Percentiles rank a stretch among this genome's conserved stretches.
phyloP scores from a whole-genome alignment of 2,113 vertebrate genomes.

The Gorilla gorilla region DNA sequence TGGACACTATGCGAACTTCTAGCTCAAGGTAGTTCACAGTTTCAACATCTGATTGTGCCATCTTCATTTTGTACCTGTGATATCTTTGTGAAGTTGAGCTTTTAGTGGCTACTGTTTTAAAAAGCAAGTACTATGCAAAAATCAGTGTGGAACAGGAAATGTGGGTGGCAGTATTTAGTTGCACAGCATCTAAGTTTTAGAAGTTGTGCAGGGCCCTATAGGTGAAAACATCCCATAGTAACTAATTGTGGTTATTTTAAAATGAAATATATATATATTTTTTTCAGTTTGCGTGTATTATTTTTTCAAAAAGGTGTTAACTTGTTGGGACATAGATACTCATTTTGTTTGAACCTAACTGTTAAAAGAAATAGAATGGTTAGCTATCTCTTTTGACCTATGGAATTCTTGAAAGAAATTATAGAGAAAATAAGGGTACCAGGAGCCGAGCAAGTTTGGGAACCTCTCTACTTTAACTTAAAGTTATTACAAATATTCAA shows the following conservation, averaged over 20 bases:
- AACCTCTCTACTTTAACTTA: background rate
- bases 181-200: background rate
- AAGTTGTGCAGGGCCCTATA: background rate
- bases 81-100: background rate
- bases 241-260: background rate
- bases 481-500: background rate
- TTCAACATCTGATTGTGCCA: background rate
- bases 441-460: background rate
- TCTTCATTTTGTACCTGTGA: background rate
- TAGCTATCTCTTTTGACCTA: background rate
- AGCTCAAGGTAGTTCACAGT: background rate
- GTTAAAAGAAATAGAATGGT: background rate
- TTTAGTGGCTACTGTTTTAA: background rate
- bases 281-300: background rate
- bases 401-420: background rate
- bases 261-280: background rate
- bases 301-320: background rate
- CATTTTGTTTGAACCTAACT: constrained; percentile 4
- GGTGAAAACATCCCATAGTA: background rate
- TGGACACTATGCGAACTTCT: background rate
- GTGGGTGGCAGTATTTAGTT: background rate
- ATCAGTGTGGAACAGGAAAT: background rate
- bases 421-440: background rate
- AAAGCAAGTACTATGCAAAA: background rate
- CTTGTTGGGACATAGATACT: background rate